Evolutionary conservation across 2,113 vertebrate genomes (phyloP).

Genomic region (Raphicerus campestris): DNA sequence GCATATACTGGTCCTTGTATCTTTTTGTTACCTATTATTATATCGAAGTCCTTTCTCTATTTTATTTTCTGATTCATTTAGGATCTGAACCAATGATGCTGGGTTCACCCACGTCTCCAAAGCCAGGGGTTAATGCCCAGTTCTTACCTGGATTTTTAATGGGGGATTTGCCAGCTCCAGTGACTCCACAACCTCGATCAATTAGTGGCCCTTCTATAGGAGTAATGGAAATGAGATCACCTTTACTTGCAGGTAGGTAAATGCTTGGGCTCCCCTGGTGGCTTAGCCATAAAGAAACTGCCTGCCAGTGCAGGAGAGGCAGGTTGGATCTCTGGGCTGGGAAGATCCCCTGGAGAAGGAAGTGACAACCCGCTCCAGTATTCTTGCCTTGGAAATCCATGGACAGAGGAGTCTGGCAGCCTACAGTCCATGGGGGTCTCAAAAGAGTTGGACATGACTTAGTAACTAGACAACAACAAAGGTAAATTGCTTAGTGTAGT

Average conservation of each 20-base stretch:
- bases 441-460: neutral
- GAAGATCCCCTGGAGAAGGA: neutral
- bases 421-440: neutral
- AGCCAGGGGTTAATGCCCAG: constrained; percentile 87
- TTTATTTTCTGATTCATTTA: constrained; percentile 42
- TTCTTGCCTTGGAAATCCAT: neutral
- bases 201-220: constrained; percentile 80
- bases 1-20: neutral
- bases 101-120: constrained; percentile 94
- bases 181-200: constrained; percentile 88
- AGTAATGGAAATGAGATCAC: constrained; percentile 84
- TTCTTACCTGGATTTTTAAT: constrained; percentile 96
- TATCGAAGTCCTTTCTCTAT: neutral
- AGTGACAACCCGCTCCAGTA: neutral
- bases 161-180: constrained; percentile 93
- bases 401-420: neutral
- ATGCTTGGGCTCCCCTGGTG: neutral
- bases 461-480: neutral
- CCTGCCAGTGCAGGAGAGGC: neutral
- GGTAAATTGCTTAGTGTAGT: neutral
- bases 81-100: constrained; percentile 93
- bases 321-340: neutral
- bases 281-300: neutral
- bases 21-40: neutral
- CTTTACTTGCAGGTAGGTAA: constrained; percentile 80